Evolutionary conservation across 2,888 invertebrate genomes (phyloP), one percentile per base, ranked within the genome.

Genomic region (Nemapogon koenigi): DNA sequence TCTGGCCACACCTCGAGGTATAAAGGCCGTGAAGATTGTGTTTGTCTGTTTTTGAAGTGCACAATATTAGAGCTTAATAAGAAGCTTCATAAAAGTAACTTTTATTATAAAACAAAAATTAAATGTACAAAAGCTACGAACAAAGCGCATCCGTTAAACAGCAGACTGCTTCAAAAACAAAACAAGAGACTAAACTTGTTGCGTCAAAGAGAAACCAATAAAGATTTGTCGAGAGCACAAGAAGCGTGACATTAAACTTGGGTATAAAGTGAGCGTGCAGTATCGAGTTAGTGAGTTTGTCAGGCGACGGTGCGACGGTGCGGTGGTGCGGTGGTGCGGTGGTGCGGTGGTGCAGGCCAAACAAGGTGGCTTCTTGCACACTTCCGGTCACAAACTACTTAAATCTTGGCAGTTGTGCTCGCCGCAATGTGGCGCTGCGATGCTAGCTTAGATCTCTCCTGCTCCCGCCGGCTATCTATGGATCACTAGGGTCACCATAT

Each of bases 381-480:
- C 59, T 67, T 62, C 64, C 62, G 57, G 59, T 50, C 57, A 60
- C 65, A 70, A 73, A 75, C 72, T 70, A 72, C 73, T 76, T 73
- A 72, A 68, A 71, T 67, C 68, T 70, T 65, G 65, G 62, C 61
- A 60, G 60, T 57, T 52, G 15, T 11, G 28, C 25, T 8, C 8
- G 8, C 35, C 14, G 35, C 25, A 8, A 16, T n/a, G n/a, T n/a
- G n/a, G n/a, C n/a, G n/a, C n/a, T n/a, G n/a, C n/a, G 4, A 15
- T 8, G 16, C 31, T 16, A 16, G 31, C 11, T 16, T 31, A 31
- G 17, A 16, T 3, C 31, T n/a, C 10, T 3, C 13, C 31, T 15
- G 3, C 17, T 31, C 31, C 10, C 11, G 28, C 7, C 4, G 11
- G n/a, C 11, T 28, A 16, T 31, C 7, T n/a, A n/a, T 14, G 31